These are phyloP conservation scores for Rhyacichthys aspro DNA, from an alignment of 2,797 vertebrate species.

Conservation along the genomic window DNA sequence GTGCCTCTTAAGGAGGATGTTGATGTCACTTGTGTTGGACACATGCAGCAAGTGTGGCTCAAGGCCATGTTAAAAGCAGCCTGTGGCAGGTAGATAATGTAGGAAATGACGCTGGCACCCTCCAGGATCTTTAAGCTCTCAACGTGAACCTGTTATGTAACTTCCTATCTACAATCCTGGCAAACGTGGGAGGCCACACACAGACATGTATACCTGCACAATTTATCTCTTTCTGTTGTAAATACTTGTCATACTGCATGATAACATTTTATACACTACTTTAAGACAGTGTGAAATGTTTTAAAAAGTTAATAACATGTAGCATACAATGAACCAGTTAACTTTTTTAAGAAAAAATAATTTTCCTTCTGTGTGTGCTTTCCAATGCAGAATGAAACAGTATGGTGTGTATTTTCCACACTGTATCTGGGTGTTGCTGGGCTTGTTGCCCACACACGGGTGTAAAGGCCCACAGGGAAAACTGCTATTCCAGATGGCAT, in stretches of 20 bases:
- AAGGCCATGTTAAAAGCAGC: conserved; percentile 44
- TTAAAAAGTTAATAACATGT: too few relatives aligned
- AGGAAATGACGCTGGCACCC: conserved; percentile 63
- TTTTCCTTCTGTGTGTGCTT: conserved; percentile 5
- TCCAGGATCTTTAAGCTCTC: conserved; percentile 73
- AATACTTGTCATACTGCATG: conserved; percentile 2
- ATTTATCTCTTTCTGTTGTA: conserved; percentile 32
- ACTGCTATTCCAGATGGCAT: conserved; percentile 50
- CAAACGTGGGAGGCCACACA: conserved; percentile 40
- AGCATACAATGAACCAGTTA: too few relatives aligned
- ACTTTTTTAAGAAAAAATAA: too few relatives aligned
- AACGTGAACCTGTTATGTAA: conserved; percentile 74
- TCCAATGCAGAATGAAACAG: conserved; percentile 44
- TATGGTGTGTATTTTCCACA: conserved; percentile 44
- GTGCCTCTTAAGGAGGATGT: conserved; percentile 48
- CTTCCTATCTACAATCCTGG: conserved; percentile 44
- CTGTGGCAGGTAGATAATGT: conserved; percentile 60
- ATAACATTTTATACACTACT: conserved; percentile 21
- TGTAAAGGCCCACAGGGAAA: conserved; percentile 32
- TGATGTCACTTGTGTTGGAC: conserved; percentile 57
- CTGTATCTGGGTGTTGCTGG: conserved; percentile 53
- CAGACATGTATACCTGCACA: conserved; percentile 27
- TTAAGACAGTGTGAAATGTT: conserved; percentile 15
- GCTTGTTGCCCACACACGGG: conserved; percentile 40
- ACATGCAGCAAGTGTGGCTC: conserved; percentile 53